Percentiles rank a stretch among this genome's conserved stretches.
phyloP scores from a whole-genome alignment of 2,113 vertebrate species.

The Bufo bufo region DNA sequence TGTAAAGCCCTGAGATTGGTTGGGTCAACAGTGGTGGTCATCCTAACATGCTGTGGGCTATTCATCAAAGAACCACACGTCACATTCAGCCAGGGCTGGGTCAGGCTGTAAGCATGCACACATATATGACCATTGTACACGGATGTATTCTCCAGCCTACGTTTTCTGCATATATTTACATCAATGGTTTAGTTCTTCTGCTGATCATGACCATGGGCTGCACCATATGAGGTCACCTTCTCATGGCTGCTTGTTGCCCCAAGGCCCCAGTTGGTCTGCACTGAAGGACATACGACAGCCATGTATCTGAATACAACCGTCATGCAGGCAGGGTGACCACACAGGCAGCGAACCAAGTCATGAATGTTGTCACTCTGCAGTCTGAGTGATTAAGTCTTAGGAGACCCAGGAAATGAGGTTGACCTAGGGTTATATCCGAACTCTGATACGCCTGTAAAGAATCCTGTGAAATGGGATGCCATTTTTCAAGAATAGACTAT shows the following conservation, averaged over 20 bases:
- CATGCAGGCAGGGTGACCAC: not conserved
- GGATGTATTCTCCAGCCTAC: too few relatives aligned
- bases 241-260: not conserved
- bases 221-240: too few relatives aligned
- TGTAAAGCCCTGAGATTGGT: not conserved
- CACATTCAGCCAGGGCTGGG: too few relatives aligned
- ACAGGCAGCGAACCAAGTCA: not conserved
- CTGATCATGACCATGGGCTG: too few relatives aligned
- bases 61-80: not conserved
- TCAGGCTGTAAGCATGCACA: too few relatives aligned
- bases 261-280: not conserved
- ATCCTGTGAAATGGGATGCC: not conserved
- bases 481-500: not conserved
- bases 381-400: slow-evolving; percentile 1
- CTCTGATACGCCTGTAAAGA: not conserved
- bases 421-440: not conserved
- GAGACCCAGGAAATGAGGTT: slow-evolving; percentile 20
- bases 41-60: not conserved
- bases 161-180: not conserved
- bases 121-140: too few relatives aligned
- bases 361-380: not conserved
- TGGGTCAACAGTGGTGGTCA: not conserved
- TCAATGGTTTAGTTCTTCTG: too few relatives aligned
- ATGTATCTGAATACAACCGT: not conserved
- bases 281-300: not conserved